Evolutionary conservation across 1,140 invertebrate genomes (phyloP).

Genomic region (Elysia chlorotica): DNA sequence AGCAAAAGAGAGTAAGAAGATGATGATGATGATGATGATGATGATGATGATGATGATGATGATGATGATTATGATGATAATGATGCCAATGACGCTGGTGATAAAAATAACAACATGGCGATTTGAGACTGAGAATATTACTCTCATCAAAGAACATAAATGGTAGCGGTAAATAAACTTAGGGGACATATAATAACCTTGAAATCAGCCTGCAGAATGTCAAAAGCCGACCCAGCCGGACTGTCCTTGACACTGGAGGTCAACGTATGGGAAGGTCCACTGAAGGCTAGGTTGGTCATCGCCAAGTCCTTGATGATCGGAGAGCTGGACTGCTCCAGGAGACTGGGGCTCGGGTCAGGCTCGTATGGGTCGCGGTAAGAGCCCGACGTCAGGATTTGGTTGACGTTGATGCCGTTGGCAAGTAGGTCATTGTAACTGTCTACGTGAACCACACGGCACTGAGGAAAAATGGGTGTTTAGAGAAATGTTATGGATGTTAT

Average conservation of each 20-base stretch:
- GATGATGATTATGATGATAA: too few species aligned
- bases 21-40: too few species aligned
- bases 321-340: slow-evolving; percentile 17
- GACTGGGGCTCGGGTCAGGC: too few species aligned
- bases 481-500: too few species aligned
- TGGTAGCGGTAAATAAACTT: background rate
- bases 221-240: slow-evolving; percentile 29
- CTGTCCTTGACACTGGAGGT: slow-evolving; percentile 26
- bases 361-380: too few species aligned
- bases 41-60: too few species aligned
- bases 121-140: too few species aligned
- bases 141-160: too few species aligned
- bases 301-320: slow-evolving; percentile 32
- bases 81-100: too few species aligned
- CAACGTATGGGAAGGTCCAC: slow-evolving; percentile 7
- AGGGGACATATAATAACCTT: slow-evolving; percentile 21
- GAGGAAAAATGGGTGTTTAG: background rate
- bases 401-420: slow-evolving; percentile 24
- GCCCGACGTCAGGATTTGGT: slow-evolving; percentile 26
- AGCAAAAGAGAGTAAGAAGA: too few species aligned
- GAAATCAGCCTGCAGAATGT: slow-evolving; percentile 31
- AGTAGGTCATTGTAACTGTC: slow-evolving; percentile 28
- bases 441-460: slow-evolving; percentile 23
- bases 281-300: slow-evolving; percentile 12
- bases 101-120: too few species aligned